Conservation (phyloP, 2,797 vertebrate genomes). For the Epinephelus malabaricus region DNA sequence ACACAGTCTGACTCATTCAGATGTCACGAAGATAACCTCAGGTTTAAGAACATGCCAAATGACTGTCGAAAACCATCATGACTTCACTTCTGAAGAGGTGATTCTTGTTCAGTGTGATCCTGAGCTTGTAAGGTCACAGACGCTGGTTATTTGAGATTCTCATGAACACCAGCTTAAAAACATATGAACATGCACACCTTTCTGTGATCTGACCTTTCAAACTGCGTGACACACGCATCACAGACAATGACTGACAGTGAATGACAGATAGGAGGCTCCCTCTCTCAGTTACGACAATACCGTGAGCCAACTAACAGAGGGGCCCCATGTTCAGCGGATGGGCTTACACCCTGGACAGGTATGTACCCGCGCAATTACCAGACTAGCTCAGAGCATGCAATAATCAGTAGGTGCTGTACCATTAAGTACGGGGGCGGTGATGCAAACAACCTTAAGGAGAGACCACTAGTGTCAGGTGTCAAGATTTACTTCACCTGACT, state of each 20-base stretch:
- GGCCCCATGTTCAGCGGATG: slow-evolving; percentile 65
- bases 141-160: slow-evolving; percentile 3
- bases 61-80: slow-evolving; percentile 41
- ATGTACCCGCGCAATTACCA: slow-evolving; percentile 82
- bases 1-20: slow-evolving; percentile 56
- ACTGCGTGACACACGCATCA: slow-evolving; percentile 9
- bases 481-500: slow-evolving; percentile 70
- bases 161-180: not conserved
- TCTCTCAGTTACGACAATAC: slow-evolving; percentile 35
- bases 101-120: not conserved
- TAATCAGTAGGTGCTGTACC: slow-evolving; percentile 79
- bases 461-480: slow-evolving; percentile 70
- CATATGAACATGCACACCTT: not conserved
- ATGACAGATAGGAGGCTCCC: slow-evolving; percentile 56
- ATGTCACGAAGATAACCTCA: slow-evolving; percentile 56
- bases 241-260: slow-evolving; percentile 33
- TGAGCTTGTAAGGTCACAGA: not conserved
- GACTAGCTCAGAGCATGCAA: slow-evolving; percentile 74
- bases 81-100: slow-evolving; percentile 16
- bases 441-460: slow-evolving; percentile 71
- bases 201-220: slow-evolving; percentile 4
- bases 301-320: slow-evolving; percentile 45
- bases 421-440: slow-evolving; percentile 72
- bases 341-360: slow-evolving; percentile 85
- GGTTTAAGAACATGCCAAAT: slow-evolving; percentile 28